Evolutionary conservation across 1,140 invertebrate genomes (phyloP).

Genomic region (Pararge aegeria): DNA sequence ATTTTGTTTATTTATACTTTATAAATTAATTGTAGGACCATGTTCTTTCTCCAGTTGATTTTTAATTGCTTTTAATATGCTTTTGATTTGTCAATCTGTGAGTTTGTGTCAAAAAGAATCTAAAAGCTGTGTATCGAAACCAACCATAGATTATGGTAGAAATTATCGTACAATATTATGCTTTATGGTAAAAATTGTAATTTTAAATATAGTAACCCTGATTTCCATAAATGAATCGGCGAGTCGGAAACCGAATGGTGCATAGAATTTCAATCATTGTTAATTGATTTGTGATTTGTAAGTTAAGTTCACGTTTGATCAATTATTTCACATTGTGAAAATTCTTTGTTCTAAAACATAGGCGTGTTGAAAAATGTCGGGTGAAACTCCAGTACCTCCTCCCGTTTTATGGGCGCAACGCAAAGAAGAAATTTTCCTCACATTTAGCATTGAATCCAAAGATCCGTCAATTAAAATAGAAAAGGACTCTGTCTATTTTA

Average conservation of each 20-base stretch:
- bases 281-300: slow-evolving; percentile 32
- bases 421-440: slow-evolving; percentile 89
- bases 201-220: slow-evolving; percentile 27
- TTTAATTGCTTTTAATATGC: too few relatives aligned
- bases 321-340: slow-evolving; percentile 39
- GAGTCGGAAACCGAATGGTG: slow-evolving; percentile 32
- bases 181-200: not conserved
- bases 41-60: too few relatives aligned
- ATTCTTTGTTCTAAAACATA: slow-evolving; percentile 17
- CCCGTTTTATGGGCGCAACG: slow-evolving; percentile 96
- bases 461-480: slow-evolving; percentile 87
- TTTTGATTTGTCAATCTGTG: too few relatives aligned
- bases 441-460: slow-evolving; percentile 93
- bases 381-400: slow-evolving; percentile 83
- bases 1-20: too few relatives aligned
- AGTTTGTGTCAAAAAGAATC: too few relatives aligned
- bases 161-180: not conserved
- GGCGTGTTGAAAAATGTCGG: slow-evolving; percentile 48
- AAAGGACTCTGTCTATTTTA: slow-evolving; percentile 92
- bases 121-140: too few relatives aligned
- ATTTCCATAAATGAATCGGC: slow-evolving; percentile 40
- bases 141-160: too few relatives aligned
- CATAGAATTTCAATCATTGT: slow-evolving; percentile 33
- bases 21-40: too few relatives aligned
- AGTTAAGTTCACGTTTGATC: slow-evolving; percentile 34